Conservation (phyloP, 2,113 vertebrate species). For the Ailuropoda melanoleuca region DNA sequence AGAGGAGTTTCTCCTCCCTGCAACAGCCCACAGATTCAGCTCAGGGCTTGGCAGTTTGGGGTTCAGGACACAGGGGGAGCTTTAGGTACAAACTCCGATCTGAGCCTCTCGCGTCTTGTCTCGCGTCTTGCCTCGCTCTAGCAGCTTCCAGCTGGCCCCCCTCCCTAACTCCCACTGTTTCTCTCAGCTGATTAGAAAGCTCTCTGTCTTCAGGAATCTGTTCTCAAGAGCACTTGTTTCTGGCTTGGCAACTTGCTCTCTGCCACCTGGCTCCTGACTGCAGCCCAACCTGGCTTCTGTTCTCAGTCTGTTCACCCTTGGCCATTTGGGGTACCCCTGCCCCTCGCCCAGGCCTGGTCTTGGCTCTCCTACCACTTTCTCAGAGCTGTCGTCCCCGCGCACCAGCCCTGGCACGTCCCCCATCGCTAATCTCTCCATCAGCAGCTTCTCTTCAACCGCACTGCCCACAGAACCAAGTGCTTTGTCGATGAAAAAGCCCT, state of each 20-base stretch:
- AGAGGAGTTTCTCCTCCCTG: not conserved
- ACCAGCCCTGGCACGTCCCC: not conserved
- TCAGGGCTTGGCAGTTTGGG: not conserved
- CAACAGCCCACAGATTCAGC: not conserved
- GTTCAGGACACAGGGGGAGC: not conserved
- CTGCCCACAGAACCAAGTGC: conserved; percentile 70
- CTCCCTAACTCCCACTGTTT: not conserved
- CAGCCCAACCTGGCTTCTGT: not conserved
- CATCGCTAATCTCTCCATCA: conserved; percentile 50
- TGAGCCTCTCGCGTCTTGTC: not conserved
- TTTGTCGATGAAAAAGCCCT: conserved; percentile 74
- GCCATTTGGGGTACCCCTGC: accelerated
- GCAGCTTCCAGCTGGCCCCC: not conserved
- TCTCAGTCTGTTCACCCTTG: not conserved
- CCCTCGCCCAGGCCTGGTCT: not conserved
- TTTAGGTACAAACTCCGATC: not conserved
- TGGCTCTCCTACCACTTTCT: not conserved
- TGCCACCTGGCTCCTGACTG: not conserved
- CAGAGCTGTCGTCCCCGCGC: not conserved
- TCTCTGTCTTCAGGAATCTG: not conserved
- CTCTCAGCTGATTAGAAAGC: not conserved
- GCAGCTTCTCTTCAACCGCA: conserved; percentile 46
- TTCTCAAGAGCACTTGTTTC: not conserved
- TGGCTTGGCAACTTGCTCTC: not conserved
- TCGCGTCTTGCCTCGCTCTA: not conserved